phyloP scores from a whole-genome alignment of 2,113 vertebrate genomes.

The Sialia sialis region DNA sequence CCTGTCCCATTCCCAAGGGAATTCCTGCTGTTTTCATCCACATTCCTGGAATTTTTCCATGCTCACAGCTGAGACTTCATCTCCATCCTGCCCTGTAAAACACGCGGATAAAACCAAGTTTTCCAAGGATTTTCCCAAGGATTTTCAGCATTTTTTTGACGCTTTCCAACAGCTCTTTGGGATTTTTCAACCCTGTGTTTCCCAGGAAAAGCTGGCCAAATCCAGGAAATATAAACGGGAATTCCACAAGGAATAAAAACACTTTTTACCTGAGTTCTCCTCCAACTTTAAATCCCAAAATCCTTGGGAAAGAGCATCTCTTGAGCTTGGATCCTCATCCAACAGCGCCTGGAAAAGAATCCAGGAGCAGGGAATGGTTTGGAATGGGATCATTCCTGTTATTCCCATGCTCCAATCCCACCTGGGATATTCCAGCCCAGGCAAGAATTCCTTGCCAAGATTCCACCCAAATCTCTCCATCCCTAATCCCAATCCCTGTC shows the following conservation, averaged over 20 bases:
- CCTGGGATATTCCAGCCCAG: no score
- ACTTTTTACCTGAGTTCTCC: fast-evolving
- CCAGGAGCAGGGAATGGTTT: neutral
- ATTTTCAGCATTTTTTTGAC: neutral
- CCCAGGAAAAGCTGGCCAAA: neutral
- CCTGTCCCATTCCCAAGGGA: fast-evolving
- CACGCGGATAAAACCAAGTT: neutral
- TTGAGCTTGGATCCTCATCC: neutral
- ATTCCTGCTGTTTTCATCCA: neutral
- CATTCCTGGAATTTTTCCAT: neutral
- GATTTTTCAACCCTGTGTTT: neutral
- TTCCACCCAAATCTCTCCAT: neutral
- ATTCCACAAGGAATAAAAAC: fast-evolving
- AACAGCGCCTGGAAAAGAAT: neutral
- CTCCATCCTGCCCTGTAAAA: neutral
- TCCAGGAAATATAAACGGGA: fast-evolving
- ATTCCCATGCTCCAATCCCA: neutral
- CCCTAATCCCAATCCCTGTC: neutral
- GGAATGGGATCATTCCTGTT: neutral
- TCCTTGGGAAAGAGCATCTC: fast-evolving
- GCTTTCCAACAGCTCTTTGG: fast-evolving
- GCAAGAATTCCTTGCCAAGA: neutral
- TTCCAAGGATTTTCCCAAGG: neutral
- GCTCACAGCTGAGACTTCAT: neutral
- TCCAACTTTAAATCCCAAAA: neutral